Percentiles rank a stretch among this genome's conserved stretches.
Conservation (phyloP, 2,888 invertebrate species). For the Mimumesa dahlbomi region DNA sequence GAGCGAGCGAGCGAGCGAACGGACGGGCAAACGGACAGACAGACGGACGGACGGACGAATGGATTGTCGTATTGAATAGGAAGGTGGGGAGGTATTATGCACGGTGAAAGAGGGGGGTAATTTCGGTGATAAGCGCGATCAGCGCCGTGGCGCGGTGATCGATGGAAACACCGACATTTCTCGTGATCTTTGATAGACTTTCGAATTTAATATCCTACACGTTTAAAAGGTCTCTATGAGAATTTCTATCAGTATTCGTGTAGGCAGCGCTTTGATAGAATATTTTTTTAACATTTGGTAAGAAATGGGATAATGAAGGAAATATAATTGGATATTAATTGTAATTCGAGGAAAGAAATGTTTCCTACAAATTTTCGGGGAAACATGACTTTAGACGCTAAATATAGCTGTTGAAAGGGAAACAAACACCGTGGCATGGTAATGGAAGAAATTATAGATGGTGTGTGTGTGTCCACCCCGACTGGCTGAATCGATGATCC, state of each 20-base stretch:
- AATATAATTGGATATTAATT: too few relatives aligned
- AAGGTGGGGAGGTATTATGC: slow-evolving; percentile 15
- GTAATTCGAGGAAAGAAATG: slow-evolving; percentile 5
- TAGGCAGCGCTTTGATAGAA: too few relatives aligned
- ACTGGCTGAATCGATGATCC: slow-evolving; percentile 37
- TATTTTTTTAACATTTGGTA: too few relatives aligned
- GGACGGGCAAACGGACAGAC: slow-evolving; percentile 6
- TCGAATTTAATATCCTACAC: background rate
- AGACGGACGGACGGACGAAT: slow-evolving; percentile 7
- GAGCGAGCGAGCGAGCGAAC: slow-evolving; percentile 16
- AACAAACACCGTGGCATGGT: slow-evolving; percentile 38
- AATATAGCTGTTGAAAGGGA: slow-evolving; percentile 32
- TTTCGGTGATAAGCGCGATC: slow-evolving; percentile 45
- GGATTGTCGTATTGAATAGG: slow-evolving; percentile 22
- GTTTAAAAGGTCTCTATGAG: background rate
- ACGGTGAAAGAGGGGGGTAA: slow-evolving; percentile 33
- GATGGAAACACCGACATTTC: slow-evolving; percentile 33
- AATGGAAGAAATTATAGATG: slow-evolving; percentile 29
- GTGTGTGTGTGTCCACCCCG: slow-evolving; percentile 19
- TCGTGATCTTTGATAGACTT: slow-evolving; percentile 15
- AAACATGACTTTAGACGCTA: slow-evolving; percentile 27
- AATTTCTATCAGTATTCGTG: too few relatives aligned
- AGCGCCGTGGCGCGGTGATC: slow-evolving; percentile 44
- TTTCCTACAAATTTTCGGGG: slow-evolving; percentile 10
- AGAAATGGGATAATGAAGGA: too few relatives aligned